Percentiles rank a stretch among this genome's conserved stretches.
These are phyloP conservation scores for Lithosia quadra DNA, from an alignment of 2,888 invertebrate genomes.

Conservation along the genomic window DNA sequence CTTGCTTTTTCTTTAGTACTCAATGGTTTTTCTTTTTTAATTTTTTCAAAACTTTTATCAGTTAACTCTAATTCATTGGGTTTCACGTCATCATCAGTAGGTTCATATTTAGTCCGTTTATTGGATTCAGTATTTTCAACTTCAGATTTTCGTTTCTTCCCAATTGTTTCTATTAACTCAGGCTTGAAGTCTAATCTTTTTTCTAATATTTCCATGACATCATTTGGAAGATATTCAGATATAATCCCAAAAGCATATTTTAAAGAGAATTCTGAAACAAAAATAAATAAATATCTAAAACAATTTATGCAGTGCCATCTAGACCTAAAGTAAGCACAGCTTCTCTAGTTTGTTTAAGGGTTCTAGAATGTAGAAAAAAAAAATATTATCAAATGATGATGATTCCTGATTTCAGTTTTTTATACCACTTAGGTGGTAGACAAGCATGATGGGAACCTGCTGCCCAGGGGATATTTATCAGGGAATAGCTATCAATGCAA, in stretches of 20 bases:
- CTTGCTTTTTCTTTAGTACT: slow-evolving; percentile 91
- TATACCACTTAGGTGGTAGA: too few relatives aligned
- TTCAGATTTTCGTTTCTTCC: slow-evolving; percentile 86
- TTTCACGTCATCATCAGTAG: slow-evolving; percentile 62
- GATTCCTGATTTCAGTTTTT: too few relatives aligned
- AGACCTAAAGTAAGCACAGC: too few relatives aligned
- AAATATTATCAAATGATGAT: too few relatives aligned
- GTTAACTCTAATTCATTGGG: slow-evolving; percentile 69
- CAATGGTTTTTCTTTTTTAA: slow-evolving; percentile 83
- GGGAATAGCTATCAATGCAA: not conserved
- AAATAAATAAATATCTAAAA: slow-evolving; percentile 23
- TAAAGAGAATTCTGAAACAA: slow-evolving; percentile 87
- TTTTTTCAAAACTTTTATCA: slow-evolving; percentile 66
- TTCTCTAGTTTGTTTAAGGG: too few relatives aligned
- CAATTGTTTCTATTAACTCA: slow-evolving; percentile 82
- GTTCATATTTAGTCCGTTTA: slow-evolving; percentile 76
- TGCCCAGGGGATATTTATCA: not conserved
- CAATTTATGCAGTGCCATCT: too few relatives aligned
- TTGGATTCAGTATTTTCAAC: slow-evolving; percentile 69
- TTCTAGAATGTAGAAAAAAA: too few relatives aligned
- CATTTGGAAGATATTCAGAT: slow-evolving; percentile 92
- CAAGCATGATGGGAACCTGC: too few relatives aligned
- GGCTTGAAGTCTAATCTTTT: slow-evolving; percentile 89
- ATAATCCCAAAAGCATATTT: slow-evolving; percentile 93
- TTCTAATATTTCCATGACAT: slow-evolving; percentile 88